Evolutionary conservation across 2,888 invertebrate species (phyloP), one percentile per base, ranked within the genome.

Genomic region (Arenicola marina): DNA sequence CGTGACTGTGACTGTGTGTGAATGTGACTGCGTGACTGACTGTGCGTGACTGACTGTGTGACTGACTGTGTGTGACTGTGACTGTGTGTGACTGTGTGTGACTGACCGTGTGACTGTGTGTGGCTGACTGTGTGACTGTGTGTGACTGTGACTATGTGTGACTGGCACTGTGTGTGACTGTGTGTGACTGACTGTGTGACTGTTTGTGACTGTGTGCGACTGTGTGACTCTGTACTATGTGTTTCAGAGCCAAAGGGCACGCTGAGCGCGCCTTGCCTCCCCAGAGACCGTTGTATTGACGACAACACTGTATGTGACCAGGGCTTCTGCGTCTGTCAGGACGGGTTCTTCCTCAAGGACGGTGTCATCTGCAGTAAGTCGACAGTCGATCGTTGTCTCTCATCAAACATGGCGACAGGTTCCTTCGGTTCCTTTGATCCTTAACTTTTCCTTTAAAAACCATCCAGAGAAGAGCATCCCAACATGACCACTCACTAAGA

Each of bases 231-330:
- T n/a, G n/a, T n/a, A n/a, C n/a, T n/a, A n/a, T n/a, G 7, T 45
- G 4, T 51, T 45, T 29, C 56, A 67, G 67, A 64, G 28, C 65
- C 68, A 18, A 56, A 38, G 33, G 68, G 68, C 4, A 61, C 61
- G 4, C 46, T 68, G 33, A 60, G 51, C 29, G 62, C 57, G 4
- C 68, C 68, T 11, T 68, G 68, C 43, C 58, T 68, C 29, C 65
- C 65, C 0, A 51, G 34, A n/a, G 56, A 51, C 28, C n/a, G 2
- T 3, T 68, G 68, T 32, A 11, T 58, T 1, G 66, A 66, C 24
- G 46, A 24, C 7, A 51, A 66, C 58, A 55, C 65, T 1, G 56
- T 32, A 31, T 68, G 68, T 56, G 48, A 55, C 15, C n/a, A 56
- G 32, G 63, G 58, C 29, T 62, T 68, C 61, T 68, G 68, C 43